Evolutionary conservation across 2,888 invertebrate genomes (phyloP).

Genomic region (Apamea monoglypha): DNA sequence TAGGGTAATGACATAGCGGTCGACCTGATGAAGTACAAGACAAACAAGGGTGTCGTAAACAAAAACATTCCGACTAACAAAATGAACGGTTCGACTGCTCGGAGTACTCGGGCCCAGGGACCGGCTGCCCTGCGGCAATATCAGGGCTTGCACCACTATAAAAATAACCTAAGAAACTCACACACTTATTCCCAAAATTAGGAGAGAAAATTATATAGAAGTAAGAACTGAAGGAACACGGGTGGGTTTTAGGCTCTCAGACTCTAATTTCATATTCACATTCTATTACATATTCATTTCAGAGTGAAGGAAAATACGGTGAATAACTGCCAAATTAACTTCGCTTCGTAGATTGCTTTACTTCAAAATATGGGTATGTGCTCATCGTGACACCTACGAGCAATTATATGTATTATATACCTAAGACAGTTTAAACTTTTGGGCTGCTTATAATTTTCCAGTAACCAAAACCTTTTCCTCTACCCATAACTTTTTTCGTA

Average conservation of each 20-base stretch:
- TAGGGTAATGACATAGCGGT: constrained; percentile 41
- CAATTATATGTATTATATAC: not conserved
- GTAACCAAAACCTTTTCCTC: not conserved
- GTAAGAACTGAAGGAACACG: too few species aligned
- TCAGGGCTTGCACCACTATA: constrained; percentile 46
- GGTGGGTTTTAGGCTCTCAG: too few species aligned
- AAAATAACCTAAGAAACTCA: constrained; percentile 11
- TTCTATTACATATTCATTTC: constrained; percentile 56
- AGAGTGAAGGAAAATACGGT: constrained; percentile 44
- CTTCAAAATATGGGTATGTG: constrained; percentile 31
- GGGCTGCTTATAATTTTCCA: not conserved
- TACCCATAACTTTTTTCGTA: too few species aligned
- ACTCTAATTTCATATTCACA: constrained; percentile 56
- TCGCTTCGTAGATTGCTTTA: constrained; percentile 43
- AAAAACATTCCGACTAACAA: constrained; percentile 52
- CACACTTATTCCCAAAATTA: constrained; percentile 23
- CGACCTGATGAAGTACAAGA: constrained; percentile 47
- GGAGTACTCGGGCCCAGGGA: constrained; percentile 36
- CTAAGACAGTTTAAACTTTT: constrained; percentile 5
- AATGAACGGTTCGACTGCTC: constrained; percentile 51
- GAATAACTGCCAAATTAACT: constrained; percentile 50
- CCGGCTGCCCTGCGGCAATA: constrained; percentile 43
- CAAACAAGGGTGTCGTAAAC: constrained; percentile 58
- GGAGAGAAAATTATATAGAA: constrained; percentile 35
- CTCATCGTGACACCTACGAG: constrained; percentile 25